Conservation (phyloP, 2,797 vertebrate genomes). For the Zenarchopterus dispar region DNA sequence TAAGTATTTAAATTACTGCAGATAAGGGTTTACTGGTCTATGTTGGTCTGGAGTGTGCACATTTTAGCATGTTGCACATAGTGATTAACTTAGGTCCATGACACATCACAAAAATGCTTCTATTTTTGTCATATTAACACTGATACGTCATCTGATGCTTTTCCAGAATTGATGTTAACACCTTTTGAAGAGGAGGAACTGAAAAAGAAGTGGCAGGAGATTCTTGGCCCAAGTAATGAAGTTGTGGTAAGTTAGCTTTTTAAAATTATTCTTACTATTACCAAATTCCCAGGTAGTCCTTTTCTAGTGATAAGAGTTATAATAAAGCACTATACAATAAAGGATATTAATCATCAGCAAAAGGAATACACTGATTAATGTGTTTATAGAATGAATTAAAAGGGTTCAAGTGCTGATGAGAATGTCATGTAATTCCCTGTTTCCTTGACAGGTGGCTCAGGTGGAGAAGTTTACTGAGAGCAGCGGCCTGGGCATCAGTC, state of each 20-base stretch:
- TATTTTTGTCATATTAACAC: not conserved
- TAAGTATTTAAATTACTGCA: conserved; percentile 6
- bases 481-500: conserved; percentile 95
- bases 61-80: not conserved
- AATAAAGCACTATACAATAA: no score
- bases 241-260: conserved; percentile 86
- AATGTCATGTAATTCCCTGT: conserved; percentile 4
- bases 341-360: no score
- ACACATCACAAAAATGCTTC: conserved; percentile 3
- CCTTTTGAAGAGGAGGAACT: conserved; percentile 80
- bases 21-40: conserved; percentile 10
- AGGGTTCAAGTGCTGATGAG: not conserved
- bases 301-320: no score
- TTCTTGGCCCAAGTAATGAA: conserved; percentile 90
- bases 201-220: conserved; percentile 89
- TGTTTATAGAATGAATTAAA: not conserved
- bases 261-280: not conserved
- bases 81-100: not conserved
- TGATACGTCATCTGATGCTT: conserved; percentile 12
- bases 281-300: no score
- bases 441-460: conserved; percentile 86
- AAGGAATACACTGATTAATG: no score
- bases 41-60: not conserved
- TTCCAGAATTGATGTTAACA: conserved; percentile 66
- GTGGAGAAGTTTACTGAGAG: conserved; percentile 94